phyloP scores from a whole-genome alignment of 2,797 vertebrate species.

The Acrocephalus scirpaceus region DNA sequence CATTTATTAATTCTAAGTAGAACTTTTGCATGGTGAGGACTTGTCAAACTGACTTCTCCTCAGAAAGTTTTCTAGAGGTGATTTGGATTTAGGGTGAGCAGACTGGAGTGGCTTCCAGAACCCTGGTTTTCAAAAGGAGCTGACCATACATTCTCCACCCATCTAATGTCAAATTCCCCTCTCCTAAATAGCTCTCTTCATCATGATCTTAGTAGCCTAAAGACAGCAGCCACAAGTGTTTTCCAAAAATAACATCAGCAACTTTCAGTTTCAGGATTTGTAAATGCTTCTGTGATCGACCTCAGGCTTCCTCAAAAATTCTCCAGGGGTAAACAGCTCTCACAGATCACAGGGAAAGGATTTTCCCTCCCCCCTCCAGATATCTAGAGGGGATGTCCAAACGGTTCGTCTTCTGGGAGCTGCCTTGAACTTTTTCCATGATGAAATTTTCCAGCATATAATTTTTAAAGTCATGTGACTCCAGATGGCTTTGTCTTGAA shows the following conservation, averaged over 20 bases:
- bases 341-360: background rate
- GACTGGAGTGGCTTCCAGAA: background rate
- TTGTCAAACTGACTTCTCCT: background rate
- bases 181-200: background rate
- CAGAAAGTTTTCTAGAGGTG: background rate
- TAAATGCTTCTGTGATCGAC: background rate
- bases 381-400: background rate
- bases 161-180: background rate
- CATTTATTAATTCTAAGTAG: background rate
- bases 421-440: background rate
- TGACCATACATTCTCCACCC: background rate
- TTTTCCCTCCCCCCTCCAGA: background rate
- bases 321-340: background rate
- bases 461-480: background rate
- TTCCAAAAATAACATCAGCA: constrained; percentile 50
- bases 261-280: constrained; percentile 52
- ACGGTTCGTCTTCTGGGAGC: background rate
- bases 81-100: background rate
- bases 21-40: background rate
- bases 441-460: background rate
- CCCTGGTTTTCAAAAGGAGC: background rate
- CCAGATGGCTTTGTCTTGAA: background rate
- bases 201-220: background rate
- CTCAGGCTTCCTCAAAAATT: constrained; percentile 57
- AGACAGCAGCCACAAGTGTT: background rate